Conservation (phyloP, 1,140 invertebrate genomes). For the Drosophila ananassae region DNA sequence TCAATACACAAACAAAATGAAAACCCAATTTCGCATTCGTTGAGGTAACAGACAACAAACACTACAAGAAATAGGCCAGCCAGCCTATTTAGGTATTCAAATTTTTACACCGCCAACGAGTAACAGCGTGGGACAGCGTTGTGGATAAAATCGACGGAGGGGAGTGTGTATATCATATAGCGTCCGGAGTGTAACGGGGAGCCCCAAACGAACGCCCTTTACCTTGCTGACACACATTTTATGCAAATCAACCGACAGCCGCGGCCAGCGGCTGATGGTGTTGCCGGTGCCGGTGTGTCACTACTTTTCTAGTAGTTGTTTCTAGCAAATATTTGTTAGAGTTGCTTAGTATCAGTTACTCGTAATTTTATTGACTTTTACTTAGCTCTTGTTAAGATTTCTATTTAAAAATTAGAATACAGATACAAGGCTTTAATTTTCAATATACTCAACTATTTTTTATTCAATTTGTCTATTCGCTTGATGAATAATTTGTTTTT, state of each 20-base stretch:
- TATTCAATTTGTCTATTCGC: conserved; percentile 47
- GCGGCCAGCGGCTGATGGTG: conserved; percentile 24
- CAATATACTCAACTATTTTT: neutral
- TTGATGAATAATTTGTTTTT: conserved; percentile 50
- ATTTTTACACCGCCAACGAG: conserved; percentile 69
- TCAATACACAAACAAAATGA: conserved; percentile 65
- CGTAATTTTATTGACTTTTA: conserved; percentile 28
- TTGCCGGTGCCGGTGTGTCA: conserved; percentile 22
- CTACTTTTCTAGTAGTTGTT: conserved; percentile 7
- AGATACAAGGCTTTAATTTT: conserved; percentile 6
- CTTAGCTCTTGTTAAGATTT: conserved; percentile 47
- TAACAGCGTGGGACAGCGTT: conserved; percentile 44
- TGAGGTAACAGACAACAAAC: conserved; percentile 35
- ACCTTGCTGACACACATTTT: conserved; percentile 82
- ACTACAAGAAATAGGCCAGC: conserved; percentile 48
- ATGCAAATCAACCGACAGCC: conserved; percentile 66
- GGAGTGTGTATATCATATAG: neutral
- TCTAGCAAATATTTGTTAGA: conserved; percentile 7
- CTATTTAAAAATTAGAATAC: conserved; percentile 3
- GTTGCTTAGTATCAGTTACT: conserved; percentile 13
- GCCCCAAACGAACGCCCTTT: conserved; percentile 66
- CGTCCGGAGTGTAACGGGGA: neutral
- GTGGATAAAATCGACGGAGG: neutral
- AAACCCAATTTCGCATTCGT: conserved; percentile 71
- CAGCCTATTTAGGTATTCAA: conserved; percentile 76